Evolutionary conservation across 2,113 vertebrate species (phyloP).

Genomic region (Galemys pyrenaicus): DNA sequence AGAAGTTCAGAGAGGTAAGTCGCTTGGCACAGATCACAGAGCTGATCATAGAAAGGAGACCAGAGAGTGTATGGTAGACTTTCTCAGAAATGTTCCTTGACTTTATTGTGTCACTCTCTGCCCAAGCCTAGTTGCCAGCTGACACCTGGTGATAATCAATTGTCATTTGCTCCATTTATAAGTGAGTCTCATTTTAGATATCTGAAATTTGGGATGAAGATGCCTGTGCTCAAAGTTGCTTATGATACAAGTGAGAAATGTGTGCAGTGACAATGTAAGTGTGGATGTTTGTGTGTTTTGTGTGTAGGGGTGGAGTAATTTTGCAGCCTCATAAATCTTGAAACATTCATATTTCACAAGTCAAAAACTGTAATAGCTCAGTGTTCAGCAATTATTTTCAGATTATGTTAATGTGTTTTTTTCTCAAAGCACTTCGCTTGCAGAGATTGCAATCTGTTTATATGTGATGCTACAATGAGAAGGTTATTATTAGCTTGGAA

Average conservation of each 20-base stretch:
- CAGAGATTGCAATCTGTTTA: slow-evolving; percentile 71
- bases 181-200: not conserved
- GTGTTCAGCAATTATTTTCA: slow-evolving; percentile 71
- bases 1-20: slow-evolving; percentile 1
- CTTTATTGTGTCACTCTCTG: not conserved
- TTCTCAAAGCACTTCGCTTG: slow-evolving; percentile 51
- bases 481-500: slow-evolving; percentile 51
- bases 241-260: not conserved
- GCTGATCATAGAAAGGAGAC: not conserved
- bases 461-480: slow-evolving; percentile 50
- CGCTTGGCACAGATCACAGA: not conserved
- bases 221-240: not conserved
- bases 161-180: not conserved
- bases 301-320: not conserved
- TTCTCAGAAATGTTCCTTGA: not conserved
- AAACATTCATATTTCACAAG: slow-evolving; percentile 64
- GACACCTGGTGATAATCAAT: not conserved
- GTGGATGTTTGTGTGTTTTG: no score
- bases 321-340: not conserved
- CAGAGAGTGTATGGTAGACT: not conserved
- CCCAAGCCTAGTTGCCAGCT: not conserved
- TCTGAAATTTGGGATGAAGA: not conserved
- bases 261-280: not conserved
- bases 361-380: slow-evolving; percentile 60
- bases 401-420: slow-evolving; percentile 66